Evolutionary conservation across 64 coral and sea anemone species (phyloP).

Genomic region (Pocillopora damicornis): DNA sequence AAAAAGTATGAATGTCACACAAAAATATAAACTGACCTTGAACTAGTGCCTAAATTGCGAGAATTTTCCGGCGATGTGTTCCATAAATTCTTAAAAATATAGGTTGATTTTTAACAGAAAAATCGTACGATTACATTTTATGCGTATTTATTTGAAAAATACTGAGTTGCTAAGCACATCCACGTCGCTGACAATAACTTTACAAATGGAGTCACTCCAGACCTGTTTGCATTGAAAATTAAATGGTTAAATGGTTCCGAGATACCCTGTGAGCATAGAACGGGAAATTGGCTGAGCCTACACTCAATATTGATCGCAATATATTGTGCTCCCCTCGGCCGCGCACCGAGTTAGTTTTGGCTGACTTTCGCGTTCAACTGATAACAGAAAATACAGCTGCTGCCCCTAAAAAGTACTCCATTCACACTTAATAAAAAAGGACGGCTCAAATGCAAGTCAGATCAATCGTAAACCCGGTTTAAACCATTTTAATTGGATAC

Average conservation of each 20-base stretch:
- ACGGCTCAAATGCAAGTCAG: not conserved
- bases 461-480: not conserved
- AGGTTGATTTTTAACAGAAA: not conserved
- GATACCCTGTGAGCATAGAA: not conserved
- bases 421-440: not conserved
- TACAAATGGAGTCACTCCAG: not conserved
- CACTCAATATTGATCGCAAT: not conserved
- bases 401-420: not conserved
- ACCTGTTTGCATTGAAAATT: not conserved
- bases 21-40: not conserved
- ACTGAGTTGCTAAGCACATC: no score
- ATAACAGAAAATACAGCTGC: not conserved
- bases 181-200: not conserved
- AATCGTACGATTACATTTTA: not conserved
- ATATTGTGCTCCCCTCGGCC: not conserved
- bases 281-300: not conserved
- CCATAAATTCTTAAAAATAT: not conserved
- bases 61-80: not conserved
- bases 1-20: not conserved
- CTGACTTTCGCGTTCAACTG: not conserved
- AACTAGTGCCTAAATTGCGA: no score
- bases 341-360: not conserved
- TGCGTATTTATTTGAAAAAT: not conserved
- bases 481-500: slow-evolving; percentile 13
- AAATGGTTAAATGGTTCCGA: not conserved